Evolutionary conservation across 2,888 invertebrate species (phyloP).

Genomic region (Eueremaeus valkanovi): DNA sequence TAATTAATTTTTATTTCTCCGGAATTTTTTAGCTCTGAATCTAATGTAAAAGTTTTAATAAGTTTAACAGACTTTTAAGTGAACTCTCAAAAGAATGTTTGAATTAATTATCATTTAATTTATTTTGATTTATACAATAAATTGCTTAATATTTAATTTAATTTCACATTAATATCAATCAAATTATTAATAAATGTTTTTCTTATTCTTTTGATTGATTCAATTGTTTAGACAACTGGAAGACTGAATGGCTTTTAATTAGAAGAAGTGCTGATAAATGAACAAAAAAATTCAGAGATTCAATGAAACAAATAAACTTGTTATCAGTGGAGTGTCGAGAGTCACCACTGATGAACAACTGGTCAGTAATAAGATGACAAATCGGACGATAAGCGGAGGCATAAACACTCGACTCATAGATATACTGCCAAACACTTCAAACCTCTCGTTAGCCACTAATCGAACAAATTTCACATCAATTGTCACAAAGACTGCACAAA

Average conservation of each 20-base stretch:
- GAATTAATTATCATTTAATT: too few species aligned
- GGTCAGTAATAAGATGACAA: neutral
- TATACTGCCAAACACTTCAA: constrained; percentile 13
- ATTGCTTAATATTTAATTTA: neutral
- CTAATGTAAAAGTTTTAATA: neutral
- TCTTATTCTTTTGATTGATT: neutral
- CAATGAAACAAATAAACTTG: neutral
- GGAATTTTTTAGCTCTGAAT: too few species aligned
- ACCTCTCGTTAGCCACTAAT: too few species aligned
- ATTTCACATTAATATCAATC: neutral
- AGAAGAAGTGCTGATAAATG: neutral
- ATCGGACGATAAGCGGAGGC: neutral
- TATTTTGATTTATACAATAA: too few species aligned
- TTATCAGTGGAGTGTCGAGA: neutral
- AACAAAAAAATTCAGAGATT: neutral
- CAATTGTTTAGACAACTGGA: neutral
- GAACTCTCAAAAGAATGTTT: too few species aligned
- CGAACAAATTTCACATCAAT: constrained; percentile 1
- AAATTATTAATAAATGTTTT: neutral
- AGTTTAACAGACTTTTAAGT: neutral
- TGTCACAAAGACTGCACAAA: neutral
- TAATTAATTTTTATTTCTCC: too few species aligned
- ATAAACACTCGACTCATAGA: neutral
- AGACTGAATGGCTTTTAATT: neutral
- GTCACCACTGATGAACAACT: neutral